A percentile compares a stretch with the other conserved stretches of the same genome.
phyloP scores from a whole-genome alignment of 2,113 vertebrate species.

The Rattus norvegicus region DNA sequence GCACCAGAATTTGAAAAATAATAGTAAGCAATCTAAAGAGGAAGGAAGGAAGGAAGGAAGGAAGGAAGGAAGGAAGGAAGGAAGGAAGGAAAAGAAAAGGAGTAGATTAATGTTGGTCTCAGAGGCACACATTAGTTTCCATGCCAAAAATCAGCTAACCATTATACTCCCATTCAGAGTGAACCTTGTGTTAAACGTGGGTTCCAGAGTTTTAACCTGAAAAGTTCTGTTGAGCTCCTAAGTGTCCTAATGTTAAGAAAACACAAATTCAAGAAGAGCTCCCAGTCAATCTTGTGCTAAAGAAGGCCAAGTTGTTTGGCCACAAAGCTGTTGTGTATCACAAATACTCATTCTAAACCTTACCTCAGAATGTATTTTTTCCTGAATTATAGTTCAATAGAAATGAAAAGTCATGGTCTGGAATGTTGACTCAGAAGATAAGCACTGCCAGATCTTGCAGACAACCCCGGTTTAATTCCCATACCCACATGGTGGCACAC shows the following conservation, averaged over 20 bases:
- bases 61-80: too few relatives aligned
- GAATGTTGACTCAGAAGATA: not conserved
- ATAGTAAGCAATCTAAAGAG: not conserved
- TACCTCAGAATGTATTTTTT: not conserved
- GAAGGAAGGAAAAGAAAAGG: not conserved
- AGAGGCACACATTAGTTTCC: not conserved
- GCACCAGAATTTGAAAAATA: not conserved
- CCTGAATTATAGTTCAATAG: not conserved
- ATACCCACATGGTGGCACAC: not conserved
- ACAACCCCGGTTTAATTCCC: not conserved
- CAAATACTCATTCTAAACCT: not conserved
- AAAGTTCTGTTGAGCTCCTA: slow-evolving; percentile 12
- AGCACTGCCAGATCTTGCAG: not conserved
- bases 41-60: too few relatives aligned
- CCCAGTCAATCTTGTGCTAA: not conserved
- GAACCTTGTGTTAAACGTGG: not conserved
- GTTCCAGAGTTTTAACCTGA: not conserved
- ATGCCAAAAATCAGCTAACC: slow-evolving; percentile 28
- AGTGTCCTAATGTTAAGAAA: slow-evolving; percentile 14
- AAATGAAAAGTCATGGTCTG: not conserved
- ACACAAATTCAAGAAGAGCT: slow-evolving; percentile 18
- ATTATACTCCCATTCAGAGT: slow-evolving; percentile 38
- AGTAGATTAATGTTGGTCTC: slow-evolving; percentile 19
- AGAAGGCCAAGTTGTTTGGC: not conserved
- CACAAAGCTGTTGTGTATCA: not conserved